Conservation (phyloP, 2,797 vertebrate species). For the Harpagifer antarcticus region DNA sequence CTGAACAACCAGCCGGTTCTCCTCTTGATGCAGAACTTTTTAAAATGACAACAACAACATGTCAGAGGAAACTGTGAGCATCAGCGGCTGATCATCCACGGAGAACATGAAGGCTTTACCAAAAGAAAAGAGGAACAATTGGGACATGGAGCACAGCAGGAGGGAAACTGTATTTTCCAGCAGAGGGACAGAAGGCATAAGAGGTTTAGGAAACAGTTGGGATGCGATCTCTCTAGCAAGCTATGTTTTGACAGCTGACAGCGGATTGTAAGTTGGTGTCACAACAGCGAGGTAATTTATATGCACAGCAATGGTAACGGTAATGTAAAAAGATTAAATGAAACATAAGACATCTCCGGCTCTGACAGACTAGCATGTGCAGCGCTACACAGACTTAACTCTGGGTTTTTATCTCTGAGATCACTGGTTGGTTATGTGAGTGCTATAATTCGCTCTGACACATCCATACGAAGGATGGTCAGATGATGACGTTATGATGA, state of each 20-base stretch:
- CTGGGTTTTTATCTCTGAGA: constrained; percentile 7
- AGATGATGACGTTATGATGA: constrained; percentile 63
- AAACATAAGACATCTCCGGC: neutral
- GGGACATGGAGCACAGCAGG: constrained; percentile 36
- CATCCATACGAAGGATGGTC: constrained; percentile 18
- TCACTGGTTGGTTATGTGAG: constrained; percentile 19
- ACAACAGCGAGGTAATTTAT: constrained; percentile 16
- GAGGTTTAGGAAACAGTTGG: constrained; percentile 69
- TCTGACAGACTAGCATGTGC: constrained; percentile 1
- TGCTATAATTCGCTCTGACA: constrained; percentile 47
- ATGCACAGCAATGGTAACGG: neutral
- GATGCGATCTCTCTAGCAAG: constrained; percentile 54
- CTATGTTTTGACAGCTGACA: constrained; percentile 69
- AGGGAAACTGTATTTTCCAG: constrained; percentile 44
- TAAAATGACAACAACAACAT: constrained; percentile 60
- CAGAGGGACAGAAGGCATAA: constrained; percentile 51
- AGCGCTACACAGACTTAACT: neutral
- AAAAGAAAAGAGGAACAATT: constrained; percentile 3
- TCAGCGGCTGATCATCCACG: constrained; percentile 59
- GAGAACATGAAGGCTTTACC: constrained; percentile 51
- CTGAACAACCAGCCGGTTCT: constrained; percentile 17
- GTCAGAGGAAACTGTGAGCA: constrained; percentile 68
- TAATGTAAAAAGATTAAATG: neutral
- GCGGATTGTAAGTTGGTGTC: constrained; percentile 42
- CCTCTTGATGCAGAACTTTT: constrained; percentile 29